Conservation (phyloP, 2,888 invertebrate species). For the Melanostoma mellinum region DNA sequence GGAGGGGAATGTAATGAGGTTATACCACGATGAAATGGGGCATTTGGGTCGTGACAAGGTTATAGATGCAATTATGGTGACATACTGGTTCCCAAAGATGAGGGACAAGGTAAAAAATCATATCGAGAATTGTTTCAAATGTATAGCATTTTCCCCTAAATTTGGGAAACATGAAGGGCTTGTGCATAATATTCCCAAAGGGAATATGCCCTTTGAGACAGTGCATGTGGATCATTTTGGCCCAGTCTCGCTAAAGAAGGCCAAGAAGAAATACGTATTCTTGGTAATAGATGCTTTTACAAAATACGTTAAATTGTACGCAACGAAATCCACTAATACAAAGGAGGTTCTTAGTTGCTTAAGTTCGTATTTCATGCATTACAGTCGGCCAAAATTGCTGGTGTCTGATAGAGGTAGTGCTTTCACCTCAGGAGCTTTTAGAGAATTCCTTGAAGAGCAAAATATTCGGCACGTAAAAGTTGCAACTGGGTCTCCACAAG, state of each 20-base stretch:
- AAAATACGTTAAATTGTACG: slow-evolving; percentile 46
- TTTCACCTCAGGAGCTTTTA: slow-evolving; percentile 6
- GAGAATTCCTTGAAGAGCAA: neutral
- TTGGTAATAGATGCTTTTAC: slow-evolving; percentile 45
- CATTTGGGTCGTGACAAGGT: slow-evolving; percentile 41
- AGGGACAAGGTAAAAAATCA: slow-evolving; percentile 18
- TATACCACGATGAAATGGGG: slow-evolving; percentile 53
- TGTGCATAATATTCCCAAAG: slow-evolving; percentile 75
- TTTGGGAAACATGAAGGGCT: slow-evolving; percentile 70
- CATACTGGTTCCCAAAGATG: slow-evolving; percentile 58
- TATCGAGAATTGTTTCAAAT: slow-evolving; percentile 46
- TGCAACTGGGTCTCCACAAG: slow-evolving; percentile 24
- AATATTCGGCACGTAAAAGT: slow-evolving; percentile 3
- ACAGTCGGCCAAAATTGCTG: slow-evolving; percentile 4
- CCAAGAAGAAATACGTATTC: slow-evolving; percentile 50
- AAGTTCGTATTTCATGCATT: slow-evolving; percentile 1
- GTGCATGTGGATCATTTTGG: slow-evolving; percentile 58
- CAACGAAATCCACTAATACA: slow-evolving; percentile 47
- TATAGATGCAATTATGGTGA: neutral
- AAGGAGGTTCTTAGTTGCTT: slow-evolving; percentile 73
- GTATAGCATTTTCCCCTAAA: slow-evolving; percentile 31
- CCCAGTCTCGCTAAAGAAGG: slow-evolving; percentile 17
- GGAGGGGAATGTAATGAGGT: slow-evolving; percentile 29
- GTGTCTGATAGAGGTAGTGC: slow-evolving; percentile 30
- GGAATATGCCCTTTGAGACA: too few species aligned